Evolutionary conservation across 2,113 vertebrate species (phyloP).

Genomic region (Podiceps cristatus): DNA sequence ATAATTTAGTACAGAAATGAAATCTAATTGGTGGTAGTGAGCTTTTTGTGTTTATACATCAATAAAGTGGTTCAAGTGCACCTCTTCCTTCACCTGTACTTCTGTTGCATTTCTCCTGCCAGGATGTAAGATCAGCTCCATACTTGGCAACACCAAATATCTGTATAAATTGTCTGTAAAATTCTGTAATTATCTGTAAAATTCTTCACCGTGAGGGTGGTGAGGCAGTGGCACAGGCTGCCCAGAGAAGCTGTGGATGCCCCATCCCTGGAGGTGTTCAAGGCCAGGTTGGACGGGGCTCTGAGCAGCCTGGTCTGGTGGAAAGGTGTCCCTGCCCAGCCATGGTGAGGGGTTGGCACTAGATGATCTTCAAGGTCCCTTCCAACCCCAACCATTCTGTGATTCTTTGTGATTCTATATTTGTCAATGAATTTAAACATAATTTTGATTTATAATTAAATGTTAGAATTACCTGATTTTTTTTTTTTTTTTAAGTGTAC

Average conservation of each 20-base stretch:
- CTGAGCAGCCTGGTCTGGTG: no score
- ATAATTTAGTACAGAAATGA: not conserved
- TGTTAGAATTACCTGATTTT: not conserved
- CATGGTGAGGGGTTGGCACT: no score
- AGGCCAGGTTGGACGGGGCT: no score
- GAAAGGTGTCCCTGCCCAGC: no score
- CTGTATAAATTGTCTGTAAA: no score
- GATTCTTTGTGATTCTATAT: not conserved
- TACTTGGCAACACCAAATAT: not conserved
- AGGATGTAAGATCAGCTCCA: not conserved
- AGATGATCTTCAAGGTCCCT: no score
- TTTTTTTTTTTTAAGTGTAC: not conserved
- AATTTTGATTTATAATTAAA: not conserved
- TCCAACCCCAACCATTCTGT: no score
- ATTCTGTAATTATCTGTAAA: no score
- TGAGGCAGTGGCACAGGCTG: no score
- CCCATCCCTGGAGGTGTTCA: no score
- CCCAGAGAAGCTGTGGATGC: no score
- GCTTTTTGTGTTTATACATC: fast-evolving
- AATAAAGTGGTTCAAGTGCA: not conserved
- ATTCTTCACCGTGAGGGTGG: no score
- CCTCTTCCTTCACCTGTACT: not conserved
- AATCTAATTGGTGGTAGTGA: not conserved
- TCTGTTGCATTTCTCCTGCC: not conserved
- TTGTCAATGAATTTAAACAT: not conserved